phyloP scores from a whole-genome alignment of 2,113 vertebrate genomes.

The Ondatra zibethicus region DNA sequence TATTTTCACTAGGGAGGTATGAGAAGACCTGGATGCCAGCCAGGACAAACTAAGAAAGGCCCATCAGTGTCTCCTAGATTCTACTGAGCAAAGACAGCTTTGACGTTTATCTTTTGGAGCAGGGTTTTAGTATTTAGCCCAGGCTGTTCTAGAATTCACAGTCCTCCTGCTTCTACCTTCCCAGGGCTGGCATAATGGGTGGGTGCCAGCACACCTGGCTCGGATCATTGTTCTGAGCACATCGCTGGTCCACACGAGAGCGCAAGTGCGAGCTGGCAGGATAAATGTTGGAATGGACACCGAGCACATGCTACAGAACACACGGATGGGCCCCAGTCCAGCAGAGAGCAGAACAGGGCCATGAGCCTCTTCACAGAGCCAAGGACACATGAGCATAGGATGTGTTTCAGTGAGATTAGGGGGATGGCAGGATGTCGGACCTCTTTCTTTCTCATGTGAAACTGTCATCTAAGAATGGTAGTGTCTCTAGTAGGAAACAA shows the following conservation, averaged over 20 bases:
- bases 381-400: background rate
- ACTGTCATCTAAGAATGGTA: background rate
- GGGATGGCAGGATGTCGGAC: background rate
- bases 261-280: background rate
- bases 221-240: background rate
- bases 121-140: background rate
- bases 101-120: background rate
- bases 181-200: background rate
- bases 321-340: background rate
- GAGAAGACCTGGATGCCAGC: background rate
- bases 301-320: background rate
- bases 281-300: background rate
- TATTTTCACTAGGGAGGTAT: background rate
- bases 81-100: background rate
- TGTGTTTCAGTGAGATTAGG: background rate
- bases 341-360: background rate
- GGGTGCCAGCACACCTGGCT: background rate
- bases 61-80: background rate
- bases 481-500: conserved; percentile 12
- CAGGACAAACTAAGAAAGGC: background rate
- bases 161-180: background rate
- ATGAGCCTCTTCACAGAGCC: background rate
- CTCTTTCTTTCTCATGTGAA: background rate
- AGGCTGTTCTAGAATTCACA: background rate
- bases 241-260: background rate